Evolutionary conservation across 2,797 vertebrate genomes (phyloP), one percentile per base, ranked within the genome.

Genomic region (Numenius phaeopus): DNA sequence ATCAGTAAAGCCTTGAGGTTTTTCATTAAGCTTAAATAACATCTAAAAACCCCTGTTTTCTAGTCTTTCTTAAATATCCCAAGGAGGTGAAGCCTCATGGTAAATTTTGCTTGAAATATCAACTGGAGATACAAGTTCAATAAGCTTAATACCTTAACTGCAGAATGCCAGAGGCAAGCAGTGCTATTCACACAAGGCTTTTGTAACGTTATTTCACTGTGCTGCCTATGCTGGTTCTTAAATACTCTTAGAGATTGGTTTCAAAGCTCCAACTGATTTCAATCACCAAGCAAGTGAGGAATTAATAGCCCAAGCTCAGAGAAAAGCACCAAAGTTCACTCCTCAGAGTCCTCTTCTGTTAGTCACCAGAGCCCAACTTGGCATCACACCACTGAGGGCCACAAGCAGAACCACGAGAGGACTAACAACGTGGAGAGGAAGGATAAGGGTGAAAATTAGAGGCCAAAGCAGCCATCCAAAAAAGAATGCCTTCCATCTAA

Each of bases 1-100:
- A 87, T 85, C 75, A 84, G 59, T 34, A 90, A 95, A 96, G 83
- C 83, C 92, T 89, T 42, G 13, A 65, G 78, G 55, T 62, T 94
- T 96, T 94, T 94, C 83, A 75, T 94, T 85, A 96, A 73, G 88
- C 81, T 94, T 80, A 80, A 96, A 87, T 34, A 82, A 84, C 70
- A 84, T 37, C 49, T 30, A 32, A 81, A 90, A 89, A 83, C 46
- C 49, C 54, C 49, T 47, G 34, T 73, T 95, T 91, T 94, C 75
- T 75, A 27, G n/a, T 37, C 34, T 66, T 55, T 34, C 80, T 83
- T 93, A 40, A 89, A 81, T 89, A 83, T 42, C 88, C 65, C 40
- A 65, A 37, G 52, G 70, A 97, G 32, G 18, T 44, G 52, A 95
- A 93, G 11, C 44, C 55, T 93, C 26, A 1, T 55, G 67, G 54